Conservation (phyloP, 2,113 vertebrate species). For the Eira barbara region DNA sequence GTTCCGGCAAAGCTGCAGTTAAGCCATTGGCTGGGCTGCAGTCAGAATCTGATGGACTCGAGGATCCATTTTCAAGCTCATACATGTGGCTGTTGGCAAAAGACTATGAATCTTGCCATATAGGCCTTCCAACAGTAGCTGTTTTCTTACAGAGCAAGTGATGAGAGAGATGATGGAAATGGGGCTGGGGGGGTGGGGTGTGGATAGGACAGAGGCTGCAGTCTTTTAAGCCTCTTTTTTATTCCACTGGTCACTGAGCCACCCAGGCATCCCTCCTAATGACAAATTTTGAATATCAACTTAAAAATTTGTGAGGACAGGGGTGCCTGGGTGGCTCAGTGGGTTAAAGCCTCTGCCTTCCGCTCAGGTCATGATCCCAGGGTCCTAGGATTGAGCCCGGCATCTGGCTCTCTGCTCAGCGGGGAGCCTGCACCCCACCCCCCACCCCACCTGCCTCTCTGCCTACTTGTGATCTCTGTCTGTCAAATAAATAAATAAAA, state of each 20-base stretch:
- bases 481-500: no score
- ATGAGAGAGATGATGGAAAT: background rate
- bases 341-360: no score
- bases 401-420: no score
- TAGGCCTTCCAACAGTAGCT: no score
- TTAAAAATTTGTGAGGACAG: background rate
- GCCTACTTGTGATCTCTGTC: no score
- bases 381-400: no score
- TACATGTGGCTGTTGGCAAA: background rate
- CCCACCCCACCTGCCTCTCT: no score
- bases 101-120: background rate
- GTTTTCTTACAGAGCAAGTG: background rate
- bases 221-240: background rate
- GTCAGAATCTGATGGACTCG: background rate
- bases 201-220: background rate
- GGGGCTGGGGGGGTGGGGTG: background rate
- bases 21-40: background rate
- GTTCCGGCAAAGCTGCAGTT: background rate
- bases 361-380: no score
- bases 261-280: background rate
- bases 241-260: background rate
- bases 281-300: background rate
- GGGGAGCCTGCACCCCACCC: no score
- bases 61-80: background rate
- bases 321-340: no score